These are phyloP conservation scores for Unio pictorum DNA, from an alignment of 2,888 invertebrate species.

Conservation along the genomic window DNA sequence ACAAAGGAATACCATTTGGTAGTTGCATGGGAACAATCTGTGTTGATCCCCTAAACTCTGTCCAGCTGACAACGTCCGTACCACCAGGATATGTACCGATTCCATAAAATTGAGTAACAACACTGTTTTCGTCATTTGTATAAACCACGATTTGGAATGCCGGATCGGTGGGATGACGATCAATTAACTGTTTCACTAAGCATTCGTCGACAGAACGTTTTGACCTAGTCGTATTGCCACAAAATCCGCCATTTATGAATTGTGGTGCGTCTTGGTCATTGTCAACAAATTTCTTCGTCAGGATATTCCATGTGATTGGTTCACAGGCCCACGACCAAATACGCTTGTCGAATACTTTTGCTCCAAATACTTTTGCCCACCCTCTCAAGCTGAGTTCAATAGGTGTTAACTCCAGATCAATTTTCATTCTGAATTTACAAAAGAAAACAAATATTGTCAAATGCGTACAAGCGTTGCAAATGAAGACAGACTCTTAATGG, in stretches of 20 bases:
- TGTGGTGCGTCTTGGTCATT: conserved; percentile 22
- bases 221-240: conserved; percentile 6
- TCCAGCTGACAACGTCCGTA: conserved; percentile 39
- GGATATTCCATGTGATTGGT: conserved; percentile 30
- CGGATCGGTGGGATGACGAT: conserved; percentile 32
- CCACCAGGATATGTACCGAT: conserved; percentile 46
- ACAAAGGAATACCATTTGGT: conserved; percentile 47
- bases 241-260: conserved; percentile 4
- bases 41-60: conserved; percentile 40
- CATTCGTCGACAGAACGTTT: conserved; percentile 27
- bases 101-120: conserved; percentile 40
- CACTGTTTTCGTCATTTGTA: conserved; percentile 40
- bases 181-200: conserved; percentile 36
- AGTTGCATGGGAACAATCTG: conserved; percentile 33
- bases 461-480: too few species aligned
- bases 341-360: background rate
- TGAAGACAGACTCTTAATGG: too few species aligned
- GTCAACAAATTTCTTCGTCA: conserved; percentile 12
- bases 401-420: conserved; percentile 19
- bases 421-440: conserved; percentile 5
- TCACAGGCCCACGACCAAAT: background rate
- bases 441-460: background rate
- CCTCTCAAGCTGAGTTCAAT: conserved; percentile 11
- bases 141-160: conserved; percentile 43
- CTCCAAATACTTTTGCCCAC: conserved; percentile 6